phyloP scores from a whole-genome alignment of 2,113 vertebrate genomes.

The Sphaerodactylus townsendi region DNA sequence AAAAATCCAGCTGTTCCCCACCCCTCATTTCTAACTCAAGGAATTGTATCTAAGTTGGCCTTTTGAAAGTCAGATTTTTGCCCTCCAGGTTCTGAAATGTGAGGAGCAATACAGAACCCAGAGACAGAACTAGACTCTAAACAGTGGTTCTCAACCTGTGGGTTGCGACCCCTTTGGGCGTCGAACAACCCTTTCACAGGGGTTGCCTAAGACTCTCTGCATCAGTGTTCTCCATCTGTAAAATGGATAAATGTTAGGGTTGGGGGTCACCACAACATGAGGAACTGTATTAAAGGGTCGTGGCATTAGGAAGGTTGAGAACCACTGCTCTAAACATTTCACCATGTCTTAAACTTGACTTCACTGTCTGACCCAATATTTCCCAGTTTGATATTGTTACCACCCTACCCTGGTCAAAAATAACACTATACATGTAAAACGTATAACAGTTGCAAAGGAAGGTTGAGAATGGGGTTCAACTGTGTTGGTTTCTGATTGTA shows the following conservation, averaged over 20 bases:
- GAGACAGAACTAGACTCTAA: neutral
- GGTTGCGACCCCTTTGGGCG: too few species aligned
- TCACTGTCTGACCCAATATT: neutral
- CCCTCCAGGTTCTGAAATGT: too few species aligned
- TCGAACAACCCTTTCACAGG: too few species aligned
- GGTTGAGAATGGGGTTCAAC: too few species aligned
- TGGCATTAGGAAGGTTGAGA: too few species aligned
- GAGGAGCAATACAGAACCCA: neutral
- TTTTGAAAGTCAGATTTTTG: neutral
- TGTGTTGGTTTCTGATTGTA: neutral
- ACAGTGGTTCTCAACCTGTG: too few species aligned
- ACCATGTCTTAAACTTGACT: neutral
- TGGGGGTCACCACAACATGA: too few species aligned
- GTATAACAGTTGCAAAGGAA: neutral
- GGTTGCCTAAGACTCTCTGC: too few species aligned
- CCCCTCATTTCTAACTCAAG: neutral
- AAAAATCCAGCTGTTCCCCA: neutral
- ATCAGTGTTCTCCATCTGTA: too few species aligned
- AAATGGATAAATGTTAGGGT: too few species aligned
- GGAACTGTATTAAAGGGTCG: too few species aligned
- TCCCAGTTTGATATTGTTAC: neutral
- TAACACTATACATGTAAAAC: neutral
- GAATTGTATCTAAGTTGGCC: neutral
- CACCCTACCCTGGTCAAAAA: neutral
- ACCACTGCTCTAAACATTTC: neutral